Percentiles rank a stretch among this genome's conserved stretches.
These are phyloP conservation scores for Lithobius niger DNA, from an alignment of 1,140 invertebrate species.

Conservation along the genomic window DNA sequence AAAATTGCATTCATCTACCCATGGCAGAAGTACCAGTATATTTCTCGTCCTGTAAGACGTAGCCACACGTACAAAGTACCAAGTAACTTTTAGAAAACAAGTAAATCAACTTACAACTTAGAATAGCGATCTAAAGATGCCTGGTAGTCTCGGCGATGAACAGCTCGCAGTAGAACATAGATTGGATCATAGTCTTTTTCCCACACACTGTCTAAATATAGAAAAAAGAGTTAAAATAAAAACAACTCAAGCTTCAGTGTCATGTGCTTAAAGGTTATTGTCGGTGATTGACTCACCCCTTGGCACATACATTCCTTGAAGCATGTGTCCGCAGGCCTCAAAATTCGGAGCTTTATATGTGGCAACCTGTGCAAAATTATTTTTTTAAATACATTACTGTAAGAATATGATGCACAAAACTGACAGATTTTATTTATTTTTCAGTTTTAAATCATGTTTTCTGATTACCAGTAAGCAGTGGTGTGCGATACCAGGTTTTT, in stretches of 20 bases:
- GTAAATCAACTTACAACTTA: conserved; percentile 48
- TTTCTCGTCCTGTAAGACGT: too few species aligned
- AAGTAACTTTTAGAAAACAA: background rate
- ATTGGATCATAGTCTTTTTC: conserved; percentile 85
- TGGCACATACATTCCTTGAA: conserved; percentile 88
- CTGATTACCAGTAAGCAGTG: too few species aligned
- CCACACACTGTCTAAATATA: conserved; percentile 54
- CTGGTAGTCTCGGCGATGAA: conserved; percentile 86
- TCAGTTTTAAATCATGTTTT: too few species aligned
- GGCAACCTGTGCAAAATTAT: conserved; percentile 40
- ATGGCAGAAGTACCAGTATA: too few species aligned
- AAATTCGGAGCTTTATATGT: conserved; percentile 63
- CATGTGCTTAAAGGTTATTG: background rate
- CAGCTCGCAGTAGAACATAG: conserved; percentile 74
- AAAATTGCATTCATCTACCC: background rate
- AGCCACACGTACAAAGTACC: too few species aligned
- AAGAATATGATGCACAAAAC: too few species aligned
- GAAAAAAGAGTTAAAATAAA: background rate
- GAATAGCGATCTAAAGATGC: conserved; percentile 71
- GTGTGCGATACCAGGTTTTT: too few species aligned
- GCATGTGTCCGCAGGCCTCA: conserved; percentile 62
- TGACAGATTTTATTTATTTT: too few species aligned
- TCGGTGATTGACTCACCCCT: conserved; percentile 36
- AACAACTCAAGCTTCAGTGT: background rate
- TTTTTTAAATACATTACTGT: background rate